These are phyloP conservation scores for Nilaparvata lugens DNA, from an alignment of 1,140 invertebrate species.

Conservation along the genomic window DNA sequence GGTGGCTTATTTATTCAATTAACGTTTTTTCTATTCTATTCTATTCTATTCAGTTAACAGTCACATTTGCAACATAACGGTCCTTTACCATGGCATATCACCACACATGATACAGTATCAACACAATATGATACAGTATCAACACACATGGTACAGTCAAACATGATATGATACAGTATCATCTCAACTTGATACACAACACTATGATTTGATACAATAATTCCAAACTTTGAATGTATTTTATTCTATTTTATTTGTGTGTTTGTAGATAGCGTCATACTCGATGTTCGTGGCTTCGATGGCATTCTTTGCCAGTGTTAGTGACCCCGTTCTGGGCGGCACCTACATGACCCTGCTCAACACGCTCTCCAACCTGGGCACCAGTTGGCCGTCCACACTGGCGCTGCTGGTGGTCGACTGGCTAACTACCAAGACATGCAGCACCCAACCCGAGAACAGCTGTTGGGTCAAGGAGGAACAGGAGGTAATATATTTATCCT, in stretches of 20 bases:
- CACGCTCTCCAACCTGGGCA: slow-evolving; percentile 91
- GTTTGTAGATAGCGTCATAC: slow-evolving; percentile 50
- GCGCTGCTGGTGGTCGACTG: slow-evolving; percentile 88
- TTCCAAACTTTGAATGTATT: slow-evolving; percentile 39
- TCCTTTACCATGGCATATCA: too few species aligned
- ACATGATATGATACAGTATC: too few species aligned
- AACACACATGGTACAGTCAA: too few species aligned
- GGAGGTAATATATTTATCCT: slow-evolving; percentile 37
- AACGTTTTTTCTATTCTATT: too few species aligned
- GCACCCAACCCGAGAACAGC: slow-evolving; percentile 38
- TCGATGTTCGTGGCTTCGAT: slow-evolving; percentile 75
- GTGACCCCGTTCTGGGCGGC: slow-evolving; percentile 89
- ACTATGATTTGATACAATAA: too few species aligned
- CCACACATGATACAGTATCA: too few species aligned
- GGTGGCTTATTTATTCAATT: too few species aligned
- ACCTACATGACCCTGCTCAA: slow-evolving; percentile 99
- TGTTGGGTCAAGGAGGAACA: slow-evolving; percentile 41
- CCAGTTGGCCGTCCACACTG: slow-evolving; percentile 92
- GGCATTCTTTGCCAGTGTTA: slow-evolving; percentile 78
- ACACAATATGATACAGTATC: too few species aligned
- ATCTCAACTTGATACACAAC: too few species aligned
- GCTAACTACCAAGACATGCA: slow-evolving; percentile 71
- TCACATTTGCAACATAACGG: too few species aligned
- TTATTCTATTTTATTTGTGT: slow-evolving; percentile 38
- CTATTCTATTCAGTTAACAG: too few species aligned